Conservation (phyloP, 2,113 vertebrate genomes). For the Nansenia antarctica region DNA sequence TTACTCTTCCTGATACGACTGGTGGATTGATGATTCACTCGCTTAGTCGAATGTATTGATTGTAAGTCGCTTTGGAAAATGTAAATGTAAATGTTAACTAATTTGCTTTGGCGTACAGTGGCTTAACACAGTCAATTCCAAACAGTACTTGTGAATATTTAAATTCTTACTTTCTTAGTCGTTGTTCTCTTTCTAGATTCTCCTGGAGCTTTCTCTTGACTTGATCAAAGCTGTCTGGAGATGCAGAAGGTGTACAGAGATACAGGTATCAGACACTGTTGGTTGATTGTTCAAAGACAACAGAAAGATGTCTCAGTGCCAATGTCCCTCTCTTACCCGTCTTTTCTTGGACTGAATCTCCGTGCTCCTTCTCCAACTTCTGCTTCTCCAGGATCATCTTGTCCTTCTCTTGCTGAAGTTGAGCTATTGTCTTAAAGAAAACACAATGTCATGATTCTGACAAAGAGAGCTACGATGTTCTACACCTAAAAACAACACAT, state of each 20-base stretch:
- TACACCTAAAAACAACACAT: too few relatives aligned
- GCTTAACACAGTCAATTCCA: too few relatives aligned
- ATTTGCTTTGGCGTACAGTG: too few relatives aligned
- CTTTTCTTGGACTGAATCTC: slow-evolving; percentile 76
- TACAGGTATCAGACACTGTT: neutral
- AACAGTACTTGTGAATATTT: too few relatives aligned
- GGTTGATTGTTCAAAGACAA: neutral
- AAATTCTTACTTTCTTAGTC: slow-evolving; percentile 84
- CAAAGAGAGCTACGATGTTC: too few relatives aligned
- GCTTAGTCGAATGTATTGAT: too few relatives aligned
- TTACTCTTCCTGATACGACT: too few relatives aligned
- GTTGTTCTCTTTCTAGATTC: slow-evolving; percentile 85
- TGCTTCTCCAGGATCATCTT: slow-evolving; percentile 79
- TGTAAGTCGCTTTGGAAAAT: too few relatives aligned
- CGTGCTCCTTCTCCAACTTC: slow-evolving; percentile 74
- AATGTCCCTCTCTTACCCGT: slow-evolving; percentile 74
- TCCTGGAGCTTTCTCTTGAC: slow-evolving; percentile 81
- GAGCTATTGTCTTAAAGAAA: slow-evolving; percentile 52
- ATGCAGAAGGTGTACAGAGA: slow-evolving; percentile 29
- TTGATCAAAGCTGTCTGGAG: slow-evolving; percentile 85
- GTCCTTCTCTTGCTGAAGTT: slow-evolving; percentile 77
- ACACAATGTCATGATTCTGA: too few relatives aligned
- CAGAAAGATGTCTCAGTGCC: too few relatives aligned
- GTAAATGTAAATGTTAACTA: too few relatives aligned
- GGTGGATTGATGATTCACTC: too few relatives aligned